A percentile compares a stretch with the other conserved stretches of the same genome.
Conservation (phyloP, 2,888 invertebrate species). For the Chrysolina americana region DNA sequence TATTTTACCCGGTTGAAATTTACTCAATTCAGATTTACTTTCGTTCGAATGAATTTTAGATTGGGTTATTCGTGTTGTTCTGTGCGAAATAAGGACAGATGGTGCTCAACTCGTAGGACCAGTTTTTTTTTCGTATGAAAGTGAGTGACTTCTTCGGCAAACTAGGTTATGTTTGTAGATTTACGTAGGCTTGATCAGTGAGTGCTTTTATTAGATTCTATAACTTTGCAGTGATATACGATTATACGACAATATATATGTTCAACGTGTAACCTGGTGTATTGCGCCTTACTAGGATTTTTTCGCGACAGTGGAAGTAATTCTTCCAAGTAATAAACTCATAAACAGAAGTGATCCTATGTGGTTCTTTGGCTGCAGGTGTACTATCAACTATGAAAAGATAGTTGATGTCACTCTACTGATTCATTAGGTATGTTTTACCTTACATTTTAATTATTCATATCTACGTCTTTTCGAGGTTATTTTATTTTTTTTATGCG, state of each 20-base stretch:
- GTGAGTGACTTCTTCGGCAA: background rate
- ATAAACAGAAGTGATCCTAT: background rate
- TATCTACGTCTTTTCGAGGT: background rate
- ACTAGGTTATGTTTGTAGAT: slow-evolving; percentile 17
- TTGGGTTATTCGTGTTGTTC: background rate
- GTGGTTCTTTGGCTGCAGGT: background rate
- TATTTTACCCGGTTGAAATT: background rate
- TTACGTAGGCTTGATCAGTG: slow-evolving; percentile 3
- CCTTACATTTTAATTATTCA: background rate
- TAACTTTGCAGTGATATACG: background rate
- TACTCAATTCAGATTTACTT: background rate
- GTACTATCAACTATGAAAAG: slow-evolving; percentile 4
- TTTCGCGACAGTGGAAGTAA: background rate
- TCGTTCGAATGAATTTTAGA: background rate
- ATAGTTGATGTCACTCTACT: slow-evolving; percentile 10
- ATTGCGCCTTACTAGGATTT: background rate
- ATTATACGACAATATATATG: background rate
- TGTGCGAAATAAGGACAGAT: background rate
- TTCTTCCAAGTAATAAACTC: background rate
- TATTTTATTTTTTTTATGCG: background rate
- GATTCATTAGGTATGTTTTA: slow-evolving; percentile 5
- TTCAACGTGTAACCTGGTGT: background rate
- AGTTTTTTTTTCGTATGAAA: slow-evolving; percentile 14
- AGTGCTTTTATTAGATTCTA: background rate
- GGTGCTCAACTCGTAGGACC: background rate